Base-by-base conservation (phyloP, 1,140 invertebrate genomes). In the Sitophilus oryzae region DNA sequence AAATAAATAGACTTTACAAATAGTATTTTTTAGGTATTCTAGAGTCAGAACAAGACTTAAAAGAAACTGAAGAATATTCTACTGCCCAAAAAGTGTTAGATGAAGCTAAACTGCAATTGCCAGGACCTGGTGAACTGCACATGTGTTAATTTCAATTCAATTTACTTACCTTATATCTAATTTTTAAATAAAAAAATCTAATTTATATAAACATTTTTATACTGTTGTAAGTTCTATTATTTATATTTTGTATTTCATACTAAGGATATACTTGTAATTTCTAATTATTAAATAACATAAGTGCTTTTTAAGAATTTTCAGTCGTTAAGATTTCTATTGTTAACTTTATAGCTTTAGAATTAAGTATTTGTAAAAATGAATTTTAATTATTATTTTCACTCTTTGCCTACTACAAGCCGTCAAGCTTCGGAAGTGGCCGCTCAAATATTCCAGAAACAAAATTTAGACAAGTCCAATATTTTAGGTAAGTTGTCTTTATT, bases 1-100 rank as follows among this genome's bases (percentile, higher is more conserved):
- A n/a, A n/a, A n/a, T n/a, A n/a, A 30, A 6, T 30, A 30, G 25
- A 30, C 11, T 30, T 30, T 30, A 30, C 5, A 38, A 20, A 42
- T 2, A 42, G 2, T 20, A 20, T 46, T 47, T 22, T 53, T 11
- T 35, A 54, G 52, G 76, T 38, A 80, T 85, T 46, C 65, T 93
- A 25, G 81, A 85, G 53, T 79, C 79, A 5, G 89, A 91, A 68
- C 72, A 79, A 66, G 86, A 91, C 66, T 76, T 93, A 3, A 83
- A 83, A 67, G 86, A 89, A 62, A 71, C 78, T 6, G 85, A 86
- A 67, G 83, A 83, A 38, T 92, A 86, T 56, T 68, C 75, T 15
- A 76, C 81, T 38, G 89, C 89, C 0, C 64, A 81, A 37, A 78
- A 82, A 70, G 72, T 86, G 11, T 66, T 92, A 6, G 77, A 81